phyloP scores from a whole-genome alignment of 2,888 invertebrate genomes.

The Xestobium rufovillosum region DNA sequence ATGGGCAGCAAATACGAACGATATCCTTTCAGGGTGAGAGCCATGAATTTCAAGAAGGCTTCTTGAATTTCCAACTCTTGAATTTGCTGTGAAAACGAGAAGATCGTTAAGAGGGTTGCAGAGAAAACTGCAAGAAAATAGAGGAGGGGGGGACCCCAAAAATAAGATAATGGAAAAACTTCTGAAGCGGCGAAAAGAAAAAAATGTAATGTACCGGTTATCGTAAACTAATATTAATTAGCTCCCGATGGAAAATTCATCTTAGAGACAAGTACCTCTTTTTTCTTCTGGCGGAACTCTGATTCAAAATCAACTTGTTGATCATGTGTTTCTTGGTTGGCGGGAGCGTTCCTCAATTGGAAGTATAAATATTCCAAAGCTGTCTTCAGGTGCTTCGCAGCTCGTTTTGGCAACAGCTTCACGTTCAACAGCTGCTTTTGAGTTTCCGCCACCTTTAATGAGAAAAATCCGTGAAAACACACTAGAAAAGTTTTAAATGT shows the following conservation, averaged over 20 bases:
- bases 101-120: not conserved
- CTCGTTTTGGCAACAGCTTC: constrained; percentile 80
- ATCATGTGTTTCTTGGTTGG: constrained; percentile 18
- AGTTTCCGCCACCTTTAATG: constrained; percentile 70
- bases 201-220: no score
- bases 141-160: no score
- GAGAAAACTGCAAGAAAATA: no score
- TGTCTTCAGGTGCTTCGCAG: constrained; percentile 71
- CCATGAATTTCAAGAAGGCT: constrained; percentile 94
- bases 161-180: no score
- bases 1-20: constrained; percentile 83
- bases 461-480: no score
- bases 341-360: constrained; percentile 45
- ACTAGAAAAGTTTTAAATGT: no score
- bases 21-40: constrained; percentile 84
- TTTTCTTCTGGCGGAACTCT: constrained; percentile 73
- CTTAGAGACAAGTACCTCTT: constrained; percentile 62
- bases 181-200: no score
- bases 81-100: constrained; percentile 55
- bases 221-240: no score
- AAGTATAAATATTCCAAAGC: constrained; percentile 71
- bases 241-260: no score
- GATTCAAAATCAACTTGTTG: constrained; percentile 53
- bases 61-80: constrained; percentile 94
- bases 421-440: constrained; percentile 66